Evolutionary conservation across 2,888 invertebrate genomes (phyloP), one percentile per base, ranked within the genome.

Genomic region (Dicyrtomina minuta): DNA sequence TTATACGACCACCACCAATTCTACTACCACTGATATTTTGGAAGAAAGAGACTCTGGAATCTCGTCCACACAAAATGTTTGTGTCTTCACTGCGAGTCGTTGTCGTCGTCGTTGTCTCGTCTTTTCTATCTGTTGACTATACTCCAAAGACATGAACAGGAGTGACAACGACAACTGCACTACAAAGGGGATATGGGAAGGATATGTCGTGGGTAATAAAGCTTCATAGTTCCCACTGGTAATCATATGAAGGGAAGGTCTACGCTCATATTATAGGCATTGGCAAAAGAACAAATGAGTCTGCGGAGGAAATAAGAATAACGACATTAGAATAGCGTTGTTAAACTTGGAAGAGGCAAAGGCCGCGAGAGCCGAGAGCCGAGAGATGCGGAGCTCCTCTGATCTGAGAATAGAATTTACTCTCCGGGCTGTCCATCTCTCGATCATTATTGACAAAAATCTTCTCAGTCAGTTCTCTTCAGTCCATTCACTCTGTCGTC

Each of bases 211-310:
- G 46, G 46, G 46, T 12, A 46, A 46, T 46, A 46, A 46, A 46
- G 17, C 46, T 4, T 15, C n/a, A 46, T 46, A 4, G 46, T 15
- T 17, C 46, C 15, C 46, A 46, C 46, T n/a, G 46, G 4, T 46
- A 46, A 15, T n/a, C 15, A 46, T 4, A 46, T 56, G 26, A 12
- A 56, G 15, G 56, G 13, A 26, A 24, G 56, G 56, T n/a, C n/a
- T n/a, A n/a, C n/a, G n/a, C n/a, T n/a, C n/a, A 33, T 3, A 33
- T 3, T 3, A 33, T 8, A 33, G 27, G 27, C 24, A 24, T 27
- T 56, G 56, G 56, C 56, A 56, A 56, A 26, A n/a, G n/a, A 27
- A 56, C 56, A 56, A 56, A 56, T 56, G 56, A 56, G 56, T 56
- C 56, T 56, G 26, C 26, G 26, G 26, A 56, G 56, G 56, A 56